Evolutionary conservation across 2,113 vertebrate species (phyloP), one percentile per base, ranked within the genome.

Genomic region (Laticauda laticaudata): DNA sequence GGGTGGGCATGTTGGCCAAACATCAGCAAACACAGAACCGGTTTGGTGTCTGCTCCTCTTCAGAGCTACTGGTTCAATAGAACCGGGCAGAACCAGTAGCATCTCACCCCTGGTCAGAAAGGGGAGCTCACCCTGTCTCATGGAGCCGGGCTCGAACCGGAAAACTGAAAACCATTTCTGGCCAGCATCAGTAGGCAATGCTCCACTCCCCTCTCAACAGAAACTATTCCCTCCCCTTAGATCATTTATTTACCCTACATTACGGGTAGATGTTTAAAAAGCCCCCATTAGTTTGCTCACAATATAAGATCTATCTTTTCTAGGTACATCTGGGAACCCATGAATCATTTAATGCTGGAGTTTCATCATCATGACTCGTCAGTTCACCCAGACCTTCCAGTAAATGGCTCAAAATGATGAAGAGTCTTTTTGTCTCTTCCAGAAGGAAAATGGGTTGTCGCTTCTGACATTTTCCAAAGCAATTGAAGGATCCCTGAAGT

Each of bases 281-380:
- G 54, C 45, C 45, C 6, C 4, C 3, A 14, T 12, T 29, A 26
- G 1, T 92, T 94, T 89, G 0, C 0, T 89, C 15, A 64, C 10
- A 24, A 15, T 5, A 4, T 2, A 53, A 29, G 34, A 20, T 23
- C 23, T 93, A 91, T 93, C n/a, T 14, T 95, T 34, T 86, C 20
- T 56, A 91, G 20, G 15, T 92, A 6, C 8, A 91, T 86, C 18
- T 91, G 94, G 93, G 96, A 95, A 75, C 86, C 21, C 90, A 6
- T 97, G 96, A 97, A 90, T 98, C 97, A 97, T 54, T 92, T 87
- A 91, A 57, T 81, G 86, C 91, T 45, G 61, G 88, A 89, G 91
- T 87, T 53, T 94, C 89, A 94, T 90, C 88, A 26, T 86, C 5
- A 59, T 94, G 81, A 45, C 45, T 95, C 51, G 92, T 85, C 88